phyloP scores from a whole-genome alignment of 2,888 invertebrate species.

The Anorthoa munda region DNA sequence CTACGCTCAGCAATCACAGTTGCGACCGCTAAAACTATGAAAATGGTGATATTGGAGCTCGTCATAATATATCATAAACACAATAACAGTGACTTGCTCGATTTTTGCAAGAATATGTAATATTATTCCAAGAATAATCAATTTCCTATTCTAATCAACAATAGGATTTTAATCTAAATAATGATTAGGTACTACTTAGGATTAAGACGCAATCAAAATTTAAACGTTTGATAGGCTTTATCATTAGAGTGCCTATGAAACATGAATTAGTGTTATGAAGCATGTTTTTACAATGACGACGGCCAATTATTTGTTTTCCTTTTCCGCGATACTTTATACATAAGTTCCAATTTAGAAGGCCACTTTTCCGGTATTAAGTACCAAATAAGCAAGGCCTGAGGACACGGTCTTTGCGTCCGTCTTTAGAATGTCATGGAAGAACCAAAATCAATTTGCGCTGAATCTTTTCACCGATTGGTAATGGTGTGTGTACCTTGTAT shows the following conservation, averaged over 20 bases:
- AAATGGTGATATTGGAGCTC: not conserved
- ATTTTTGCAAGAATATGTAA: not conserved
- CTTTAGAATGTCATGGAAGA: too few relatives aligned
- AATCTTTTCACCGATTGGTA: too few relatives aligned
- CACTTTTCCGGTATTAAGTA: not conserved
- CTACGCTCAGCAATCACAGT: not conserved
- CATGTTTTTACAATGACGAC: not conserved
- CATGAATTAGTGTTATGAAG: not conserved
- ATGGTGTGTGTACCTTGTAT: too few relatives aligned
- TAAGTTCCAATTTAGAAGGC: not conserved
- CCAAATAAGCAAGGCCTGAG: not conserved
- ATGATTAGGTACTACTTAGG: constrained; percentile 8
- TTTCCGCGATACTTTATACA: not conserved
- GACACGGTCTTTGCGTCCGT: too few relatives aligned
- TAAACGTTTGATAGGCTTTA: constrained; percentile 15
- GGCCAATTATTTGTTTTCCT: not conserved
- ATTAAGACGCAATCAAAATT: constrained; percentile 28
- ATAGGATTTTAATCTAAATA: constrained; percentile 21
- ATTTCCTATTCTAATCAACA: not conserved
- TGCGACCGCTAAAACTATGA: not conserved
- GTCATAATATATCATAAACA: not conserved
- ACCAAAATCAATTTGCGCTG: too few relatives aligned
- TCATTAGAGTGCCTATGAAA: constrained; percentile 26
- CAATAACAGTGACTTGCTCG: not conserved
- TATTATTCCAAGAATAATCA: constrained; percentile 19